Conservation (phyloP, 1,140 invertebrate species). For the Diachasma alloeum region DNA sequence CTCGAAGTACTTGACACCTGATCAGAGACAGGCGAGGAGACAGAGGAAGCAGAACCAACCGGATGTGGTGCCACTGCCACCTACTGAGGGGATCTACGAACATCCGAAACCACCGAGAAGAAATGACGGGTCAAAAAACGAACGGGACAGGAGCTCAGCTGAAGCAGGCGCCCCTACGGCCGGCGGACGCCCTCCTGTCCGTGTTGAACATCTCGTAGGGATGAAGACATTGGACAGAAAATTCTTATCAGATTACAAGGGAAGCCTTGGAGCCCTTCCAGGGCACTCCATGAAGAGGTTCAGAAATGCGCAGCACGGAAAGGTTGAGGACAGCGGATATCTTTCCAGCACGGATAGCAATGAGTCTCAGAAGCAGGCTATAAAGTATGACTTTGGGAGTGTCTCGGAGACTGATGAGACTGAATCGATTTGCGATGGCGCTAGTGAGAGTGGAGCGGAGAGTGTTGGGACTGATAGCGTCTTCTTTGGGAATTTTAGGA, state of each 20-base stretch:
- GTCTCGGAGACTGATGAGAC: constrained; percentile 75
- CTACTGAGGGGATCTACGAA: constrained; percentile 70
- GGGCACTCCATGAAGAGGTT: background rate
- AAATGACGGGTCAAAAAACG: constrained; percentile 72
- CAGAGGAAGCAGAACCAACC: constrained; percentile 69
- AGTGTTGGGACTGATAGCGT: constrained; percentile 85
- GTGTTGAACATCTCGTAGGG: constrained; percentile 46
- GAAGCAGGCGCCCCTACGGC: constrained; percentile 59
- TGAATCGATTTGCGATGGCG: constrained; percentile 76
- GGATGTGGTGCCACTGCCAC: constrained; percentile 71
- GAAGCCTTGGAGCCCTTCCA: background rate
- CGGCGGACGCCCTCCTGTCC: constrained; percentile 59
- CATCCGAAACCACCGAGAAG: constrained; percentile 68
- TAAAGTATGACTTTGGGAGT: constrained; percentile 55
- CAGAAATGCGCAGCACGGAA: constrained; percentile 15
- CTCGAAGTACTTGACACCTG: constrained; percentile 44
- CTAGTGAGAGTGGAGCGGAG: constrained; percentile 84
- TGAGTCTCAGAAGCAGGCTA: constrained; percentile 50
- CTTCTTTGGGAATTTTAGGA: constrained; percentile 70
- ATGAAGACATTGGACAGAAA: constrained; percentile 30
- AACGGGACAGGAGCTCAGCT: constrained; percentile 67
- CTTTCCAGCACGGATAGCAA: constrained; percentile 78
- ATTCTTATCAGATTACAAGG: background rate
- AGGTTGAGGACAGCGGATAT: constrained; percentile 72
- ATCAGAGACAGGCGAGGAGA: constrained; percentile 73